A percentile compares a stretch with the other conserved stretches of the same genome.
Conservation (phyloP, 2,797 vertebrate species). For the Danio kyathit region DNA sequence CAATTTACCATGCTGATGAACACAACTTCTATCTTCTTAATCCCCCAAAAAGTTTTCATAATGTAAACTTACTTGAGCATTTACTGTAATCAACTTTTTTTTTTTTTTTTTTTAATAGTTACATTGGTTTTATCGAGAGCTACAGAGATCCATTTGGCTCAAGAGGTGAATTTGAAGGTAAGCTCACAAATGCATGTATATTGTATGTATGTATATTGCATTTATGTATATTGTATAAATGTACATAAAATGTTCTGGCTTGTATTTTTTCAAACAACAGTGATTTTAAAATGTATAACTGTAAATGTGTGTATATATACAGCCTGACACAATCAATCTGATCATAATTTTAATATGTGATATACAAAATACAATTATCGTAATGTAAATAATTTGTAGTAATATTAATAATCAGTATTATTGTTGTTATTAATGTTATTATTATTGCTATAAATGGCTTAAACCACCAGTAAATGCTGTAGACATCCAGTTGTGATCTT, state of each 20-base stretch:
- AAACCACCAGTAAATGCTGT: not conserved
- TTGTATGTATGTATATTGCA: no score
- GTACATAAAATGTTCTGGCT: no score
- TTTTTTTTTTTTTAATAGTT: slow-evolving; percentile 77
- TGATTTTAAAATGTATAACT: no score
- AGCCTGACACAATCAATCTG: no score
- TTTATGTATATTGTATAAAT: no score
- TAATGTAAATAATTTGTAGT: no score
- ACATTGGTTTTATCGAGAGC: slow-evolving; percentile 95
- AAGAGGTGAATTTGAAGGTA: slow-evolving; percentile 95
- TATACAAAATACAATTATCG: no score
- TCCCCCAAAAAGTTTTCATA: not conserved
- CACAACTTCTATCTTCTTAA: not conserved
- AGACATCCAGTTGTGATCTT: not conserved
- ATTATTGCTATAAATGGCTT: not conserved
- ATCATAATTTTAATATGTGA: no score
- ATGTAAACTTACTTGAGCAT: not conserved
- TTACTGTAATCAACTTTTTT: not conserved
- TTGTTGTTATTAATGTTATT: no score
- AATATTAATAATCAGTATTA: no score
- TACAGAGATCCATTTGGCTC: slow-evolving; percentile 94
- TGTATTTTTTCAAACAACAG: no score
- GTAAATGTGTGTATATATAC: no score
- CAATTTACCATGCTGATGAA: not conserved
- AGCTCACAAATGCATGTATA: slow-evolving; percentile 22